A percentile compares a stretch with the other conserved stretches of the same genome.
These are phyloP conservation scores for Pseudotriccus pelzelni DNA, from an alignment of 2,797 vertebrate species.

Conservation along the genomic window DNA sequence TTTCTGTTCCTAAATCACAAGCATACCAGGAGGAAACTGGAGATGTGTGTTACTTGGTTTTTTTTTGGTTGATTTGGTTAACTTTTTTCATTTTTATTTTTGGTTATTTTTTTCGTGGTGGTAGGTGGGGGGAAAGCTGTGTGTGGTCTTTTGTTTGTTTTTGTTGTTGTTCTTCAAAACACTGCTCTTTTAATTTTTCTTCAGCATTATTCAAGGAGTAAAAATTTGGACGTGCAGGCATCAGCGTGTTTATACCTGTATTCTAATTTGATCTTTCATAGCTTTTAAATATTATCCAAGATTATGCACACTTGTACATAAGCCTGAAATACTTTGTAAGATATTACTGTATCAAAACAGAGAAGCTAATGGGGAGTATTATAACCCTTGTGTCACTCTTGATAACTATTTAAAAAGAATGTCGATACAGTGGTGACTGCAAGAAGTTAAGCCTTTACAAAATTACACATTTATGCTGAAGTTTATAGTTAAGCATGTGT, in stretches of 20 bases:
- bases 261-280: background rate
- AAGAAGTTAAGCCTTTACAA: background rate
- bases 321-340: background rate
- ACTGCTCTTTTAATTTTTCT: background rate
- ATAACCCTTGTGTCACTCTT: background rate
- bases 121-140: fast-evolving
- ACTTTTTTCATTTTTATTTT: background rate
- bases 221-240: background rate
- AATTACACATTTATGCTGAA: background rate
- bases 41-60: background rate
- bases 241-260: background rate
- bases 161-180: background rate
- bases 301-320: background rate
- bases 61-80: too few species aligned
- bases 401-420: background rate
- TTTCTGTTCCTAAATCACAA: background rate
- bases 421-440: background rate
- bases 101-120: fast-evolving
- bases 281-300: background rate
- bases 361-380: background rate
- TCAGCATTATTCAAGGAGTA: background rate
- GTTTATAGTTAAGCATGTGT: background rate
- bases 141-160: background rate
- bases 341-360: background rate
- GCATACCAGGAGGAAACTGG: background rate